phyloP scores from a whole-genome alignment of 2,113 vertebrate species.

The Sisor rabdophorus region DNA sequence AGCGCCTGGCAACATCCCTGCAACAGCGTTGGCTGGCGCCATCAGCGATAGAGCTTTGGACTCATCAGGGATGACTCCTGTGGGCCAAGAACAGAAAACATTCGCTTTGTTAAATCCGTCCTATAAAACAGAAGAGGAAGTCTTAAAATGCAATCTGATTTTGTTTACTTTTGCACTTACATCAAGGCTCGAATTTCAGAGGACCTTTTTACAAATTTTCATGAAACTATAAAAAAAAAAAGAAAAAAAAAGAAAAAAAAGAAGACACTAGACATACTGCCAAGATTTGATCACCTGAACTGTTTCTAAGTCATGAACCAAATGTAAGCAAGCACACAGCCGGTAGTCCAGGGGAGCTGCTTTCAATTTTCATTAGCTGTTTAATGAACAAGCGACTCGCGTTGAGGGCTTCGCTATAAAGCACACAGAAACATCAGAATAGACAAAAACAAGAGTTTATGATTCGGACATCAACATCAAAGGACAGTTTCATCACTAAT shows the following conservation, averaged over 20 bases:
- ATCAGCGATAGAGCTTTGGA: conserved; percentile 98
- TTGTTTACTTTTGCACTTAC: conserved; percentile 73
- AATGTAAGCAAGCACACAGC: conserved; percentile 99
- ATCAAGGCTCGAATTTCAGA: conserved; percentile 70
- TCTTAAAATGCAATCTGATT: conserved; percentile 48
- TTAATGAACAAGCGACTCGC: conserved; percentile 99
- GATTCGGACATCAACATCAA: conserved; percentile 94
- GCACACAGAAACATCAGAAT: conserved; percentile 99
- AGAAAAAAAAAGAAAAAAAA: conserved; percentile 69
- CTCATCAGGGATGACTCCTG: conserved; percentile 99
- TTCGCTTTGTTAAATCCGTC: not conserved
- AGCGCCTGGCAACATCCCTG: conserved; percentile 97
- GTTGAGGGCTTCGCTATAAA: conserved; percentile 99
- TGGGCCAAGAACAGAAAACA: conserved; percentile 47
- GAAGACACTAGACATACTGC: conserved; percentile 99
- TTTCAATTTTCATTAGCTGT: conserved; percentile 99
- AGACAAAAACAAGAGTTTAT: conserved; percentile 98
- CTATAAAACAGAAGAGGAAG: conserved; percentile 71
- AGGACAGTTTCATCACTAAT: conserved; percentile 91
- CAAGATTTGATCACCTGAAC: conserved; percentile 99
- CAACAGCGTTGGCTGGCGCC: conserved; percentile 98
- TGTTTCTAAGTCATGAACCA: conserved; percentile 99
- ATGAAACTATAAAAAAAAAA: conserved; percentile 45
- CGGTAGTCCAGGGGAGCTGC: conserved; percentile 99
- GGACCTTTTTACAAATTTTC: conserved; percentile 54